Conservation (phyloP, 1,140 invertebrate genomes). For the Micrasema minimum region DNA sequence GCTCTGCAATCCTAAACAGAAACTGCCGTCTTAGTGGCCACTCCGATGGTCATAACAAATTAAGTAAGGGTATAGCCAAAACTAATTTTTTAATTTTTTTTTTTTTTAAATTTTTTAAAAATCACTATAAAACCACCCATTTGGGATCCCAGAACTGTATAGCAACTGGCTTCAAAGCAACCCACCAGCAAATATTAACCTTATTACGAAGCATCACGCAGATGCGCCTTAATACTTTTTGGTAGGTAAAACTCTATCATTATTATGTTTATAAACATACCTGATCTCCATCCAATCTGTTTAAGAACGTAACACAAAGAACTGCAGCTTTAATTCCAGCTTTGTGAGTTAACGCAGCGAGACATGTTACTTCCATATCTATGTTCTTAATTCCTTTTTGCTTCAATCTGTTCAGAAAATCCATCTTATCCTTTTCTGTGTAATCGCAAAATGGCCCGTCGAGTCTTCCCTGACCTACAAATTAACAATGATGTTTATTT, state of each 20-base stretch:
- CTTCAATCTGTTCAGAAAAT: conserved; percentile 78
- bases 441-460: conserved; percentile 97
- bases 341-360: conserved; percentile 88
- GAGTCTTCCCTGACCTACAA: conserved; percentile 81
- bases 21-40: neutral
- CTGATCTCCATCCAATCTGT: conserved; percentile 93
- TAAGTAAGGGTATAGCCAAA: neutral
- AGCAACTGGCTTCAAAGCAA: neutral
- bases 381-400: conserved; percentile 89
- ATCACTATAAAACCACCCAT: neutral
- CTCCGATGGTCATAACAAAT: neutral
- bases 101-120: too few relatives aligned
- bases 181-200: conserved; percentile 28
- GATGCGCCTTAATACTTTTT: conserved; percentile 54
- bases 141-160: conserved; percentile 2
- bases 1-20: neutral
- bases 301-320: conserved; percentile 89
- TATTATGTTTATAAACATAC: conserved; percentile 71
- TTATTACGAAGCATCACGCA: conserved; percentile 52
- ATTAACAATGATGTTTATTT: too few relatives aligned
- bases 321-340: conserved; percentile 89
- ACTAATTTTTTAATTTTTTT: too few relatives aligned
- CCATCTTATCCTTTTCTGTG: conserved; percentile 84
- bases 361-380: conserved; percentile 95
- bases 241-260: too few relatives aligned